These are phyloP conservation scores for Phocoena sinus DNA, from an alignment of 2,113 vertebrate species.

Conservation along the genomic window DNA sequence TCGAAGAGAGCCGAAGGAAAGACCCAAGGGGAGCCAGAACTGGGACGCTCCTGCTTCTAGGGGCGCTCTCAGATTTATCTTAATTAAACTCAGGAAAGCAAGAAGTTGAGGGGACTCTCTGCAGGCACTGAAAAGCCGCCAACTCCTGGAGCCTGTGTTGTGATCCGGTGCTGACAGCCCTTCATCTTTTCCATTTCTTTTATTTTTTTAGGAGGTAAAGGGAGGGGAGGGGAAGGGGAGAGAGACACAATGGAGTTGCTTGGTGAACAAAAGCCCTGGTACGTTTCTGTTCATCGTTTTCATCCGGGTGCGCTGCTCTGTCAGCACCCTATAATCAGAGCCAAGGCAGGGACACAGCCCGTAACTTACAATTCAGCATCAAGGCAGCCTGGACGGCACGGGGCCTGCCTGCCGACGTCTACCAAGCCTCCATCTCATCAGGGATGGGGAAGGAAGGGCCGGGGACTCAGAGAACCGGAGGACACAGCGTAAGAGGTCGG, in stretches of 20 bases:
- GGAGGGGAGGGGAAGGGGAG: conserved; percentile 5
- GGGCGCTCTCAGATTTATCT: not conserved
- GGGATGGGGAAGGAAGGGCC: not conserved
- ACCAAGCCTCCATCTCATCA: not conserved
- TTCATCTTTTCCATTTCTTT: conserved; percentile 60
- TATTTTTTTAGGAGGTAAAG: conserved; percentile 33
- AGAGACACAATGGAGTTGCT: conserved; percentile 50
- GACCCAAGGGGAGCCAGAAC: not conserved
- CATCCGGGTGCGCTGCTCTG: conserved; percentile 33
- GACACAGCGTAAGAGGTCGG: accelerated
- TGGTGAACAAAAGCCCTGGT: conserved; percentile 76
- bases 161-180: conserved; percentile 75
- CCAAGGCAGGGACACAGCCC: conserved; percentile 21
- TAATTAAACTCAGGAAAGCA: conserved; percentile 34
- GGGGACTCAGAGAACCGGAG: not conserved
- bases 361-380: conserved; percentile 48
- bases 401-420: not conserved
- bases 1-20: not conserved
- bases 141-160: conserved; percentile 67
- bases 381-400: conserved; percentile 30
- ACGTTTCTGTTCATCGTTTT: conserved; percentile 53
- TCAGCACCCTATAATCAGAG: conserved; percentile 73
- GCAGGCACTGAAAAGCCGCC: conserved; percentile 37
- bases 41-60: not conserved
- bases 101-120: not conserved